Evolutionary conservation across 1,140 invertebrate species (phyloP).

Genomic region (Geopemphigus sp.): DNA sequence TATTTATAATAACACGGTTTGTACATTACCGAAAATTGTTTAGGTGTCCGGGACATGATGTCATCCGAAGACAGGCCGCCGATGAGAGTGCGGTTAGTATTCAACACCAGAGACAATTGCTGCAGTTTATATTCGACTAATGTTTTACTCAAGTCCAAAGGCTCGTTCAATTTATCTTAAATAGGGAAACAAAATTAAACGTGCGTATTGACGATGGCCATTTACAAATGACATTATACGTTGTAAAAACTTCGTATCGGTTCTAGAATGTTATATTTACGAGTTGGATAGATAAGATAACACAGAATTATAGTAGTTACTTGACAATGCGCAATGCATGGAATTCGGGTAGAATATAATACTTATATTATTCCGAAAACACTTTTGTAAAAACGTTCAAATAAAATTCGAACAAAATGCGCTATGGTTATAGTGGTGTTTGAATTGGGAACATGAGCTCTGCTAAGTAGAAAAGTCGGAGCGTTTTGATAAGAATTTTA

Average conservation of each 20-base stretch:
- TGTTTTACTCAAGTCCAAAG: conserved; percentile 60
- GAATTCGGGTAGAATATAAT: conserved; percentile 8
- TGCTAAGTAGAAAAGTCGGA: too few relatives aligned
- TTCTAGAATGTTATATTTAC: neutral
- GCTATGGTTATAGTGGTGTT: too few relatives aligned
- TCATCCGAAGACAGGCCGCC: conserved; percentile 63
- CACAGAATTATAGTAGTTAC: neutral
- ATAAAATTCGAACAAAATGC: neutral
- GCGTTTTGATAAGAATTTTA: too few relatives aligned
- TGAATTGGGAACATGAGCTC: too few relatives aligned
- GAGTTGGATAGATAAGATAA: conserved; percentile 34
- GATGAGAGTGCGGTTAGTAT: conserved; percentile 57
- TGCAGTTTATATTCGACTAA: conserved; percentile 67
- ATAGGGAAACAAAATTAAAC: neutral
- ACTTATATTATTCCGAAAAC: neutral
- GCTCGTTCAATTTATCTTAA: conserved; percentile 65
- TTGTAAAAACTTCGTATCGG: neutral
- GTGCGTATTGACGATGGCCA: neutral
- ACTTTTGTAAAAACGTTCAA: neutral
- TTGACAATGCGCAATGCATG: neutral
- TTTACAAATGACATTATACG: conserved; percentile 7
- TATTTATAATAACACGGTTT: neutral
- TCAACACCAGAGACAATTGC: conserved; percentile 64
- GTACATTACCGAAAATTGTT: conserved; percentile 43
- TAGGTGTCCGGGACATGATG: conserved; percentile 59